A percentile compares a stretch with the other conserved stretches of the same genome.
Conservation (phyloP, 1,140 invertebrate genomes). For the Eueides isabella region DNA sequence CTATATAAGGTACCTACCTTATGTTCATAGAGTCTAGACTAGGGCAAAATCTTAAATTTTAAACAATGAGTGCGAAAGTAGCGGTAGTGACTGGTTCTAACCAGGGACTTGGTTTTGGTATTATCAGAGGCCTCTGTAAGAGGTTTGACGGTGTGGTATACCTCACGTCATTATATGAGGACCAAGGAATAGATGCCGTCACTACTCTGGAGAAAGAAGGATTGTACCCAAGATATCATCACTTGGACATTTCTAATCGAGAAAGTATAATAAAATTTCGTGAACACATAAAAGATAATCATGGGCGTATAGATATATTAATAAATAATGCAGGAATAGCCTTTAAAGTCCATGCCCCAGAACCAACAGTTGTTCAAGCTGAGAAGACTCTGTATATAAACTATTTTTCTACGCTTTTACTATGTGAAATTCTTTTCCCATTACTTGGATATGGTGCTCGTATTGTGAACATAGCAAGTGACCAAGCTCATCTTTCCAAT, state of each 20-base stretch:
- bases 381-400: constrained; percentile 87
- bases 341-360: constrained; percentile 84
- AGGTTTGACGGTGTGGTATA: constrained; percentile 85
- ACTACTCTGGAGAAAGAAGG: constrained; percentile 77
- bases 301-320: constrained; percentile 90
- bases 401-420: constrained; percentile 85
- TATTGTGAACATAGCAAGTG: constrained; percentile 90
- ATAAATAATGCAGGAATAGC: constrained; percentile 94
- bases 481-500: constrained; percentile 82
- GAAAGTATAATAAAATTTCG: constrained; percentile 80
- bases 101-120: constrained; percentile 89
- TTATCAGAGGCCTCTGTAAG: constrained; percentile 85
- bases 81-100: constrained; percentile 88
- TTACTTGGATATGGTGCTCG: constrained; percentile 85
- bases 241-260: constrained; percentile 85
- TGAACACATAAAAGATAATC: constrained; percentile 84
- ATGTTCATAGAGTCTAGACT: not conserved
- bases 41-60: no score
- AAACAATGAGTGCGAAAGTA: constrained; percentile 58
- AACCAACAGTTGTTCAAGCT: constrained; percentile 87
- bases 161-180: constrained; percentile 84
- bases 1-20: not conserved
- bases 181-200: constrained; percentile 83
- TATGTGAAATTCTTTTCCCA: constrained; percentile 88
- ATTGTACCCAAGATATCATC: constrained; percentile 84